A percentile compares a stretch with the other conserved stretches of the same genome.
Conservation (phyloP, 2,113 vertebrate genomes). For the Menura novaehollandiae region DNA sequence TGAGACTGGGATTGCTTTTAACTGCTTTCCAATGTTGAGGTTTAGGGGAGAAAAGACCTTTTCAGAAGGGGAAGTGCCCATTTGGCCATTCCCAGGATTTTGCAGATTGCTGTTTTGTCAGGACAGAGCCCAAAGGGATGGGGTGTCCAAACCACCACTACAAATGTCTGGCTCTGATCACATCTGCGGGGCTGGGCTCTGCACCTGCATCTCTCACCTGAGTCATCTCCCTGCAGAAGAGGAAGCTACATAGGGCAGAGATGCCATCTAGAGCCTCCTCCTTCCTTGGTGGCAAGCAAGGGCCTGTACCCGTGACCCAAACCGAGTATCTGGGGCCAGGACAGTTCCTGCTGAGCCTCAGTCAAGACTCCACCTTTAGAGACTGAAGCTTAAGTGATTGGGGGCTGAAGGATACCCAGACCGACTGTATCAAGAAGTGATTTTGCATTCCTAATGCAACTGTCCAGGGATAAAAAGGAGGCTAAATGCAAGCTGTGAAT, state of each 20-base stretch:
- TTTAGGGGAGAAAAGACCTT: neutral
- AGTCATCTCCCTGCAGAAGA: neutral
- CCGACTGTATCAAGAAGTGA: neutral
- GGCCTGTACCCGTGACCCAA: neutral
- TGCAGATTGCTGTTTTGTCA: neutral
- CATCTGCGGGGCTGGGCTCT: fast-evolving
- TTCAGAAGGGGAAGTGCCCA: neutral
- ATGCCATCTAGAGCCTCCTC: neutral
- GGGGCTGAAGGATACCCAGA: neutral
- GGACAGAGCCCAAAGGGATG: neutral
- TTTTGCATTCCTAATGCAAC: neutral
- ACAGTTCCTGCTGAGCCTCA: neutral
- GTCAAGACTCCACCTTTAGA: neutral
- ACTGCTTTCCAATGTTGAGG: neutral
- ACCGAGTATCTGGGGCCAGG: neutral
- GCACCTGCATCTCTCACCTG: neutral
- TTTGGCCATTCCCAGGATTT: neutral
- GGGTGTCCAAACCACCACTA: neutral
- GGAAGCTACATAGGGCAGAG: neutral
- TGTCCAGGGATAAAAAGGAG: neutral
- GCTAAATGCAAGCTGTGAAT: neutral
- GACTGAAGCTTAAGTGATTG: fast-evolving
- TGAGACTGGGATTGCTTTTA: neutral
- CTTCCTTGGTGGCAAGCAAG: neutral
- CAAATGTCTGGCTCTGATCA: neutral